Evolutionary conservation across 2,113 vertebrate species (phyloP), one percentile per base, ranked within the genome.

Genomic region (Pyxicephalus adspersus): DNA sequence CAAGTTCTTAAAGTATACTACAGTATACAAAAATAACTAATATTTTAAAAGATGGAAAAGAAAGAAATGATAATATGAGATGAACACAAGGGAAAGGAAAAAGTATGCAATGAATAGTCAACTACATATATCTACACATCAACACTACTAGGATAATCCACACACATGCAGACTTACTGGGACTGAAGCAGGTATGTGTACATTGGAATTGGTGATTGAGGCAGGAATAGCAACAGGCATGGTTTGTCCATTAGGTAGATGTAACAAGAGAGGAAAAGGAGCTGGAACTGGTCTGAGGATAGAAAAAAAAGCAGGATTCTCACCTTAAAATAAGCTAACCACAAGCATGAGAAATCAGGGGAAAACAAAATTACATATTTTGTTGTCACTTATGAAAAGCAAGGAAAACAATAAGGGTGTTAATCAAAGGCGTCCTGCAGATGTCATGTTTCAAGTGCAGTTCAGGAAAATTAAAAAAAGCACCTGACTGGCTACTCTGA

Each of bases 221-320:
- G 97, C 96, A 89, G 98, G 97, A 91, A 99, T 96, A 88, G 97
- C 95, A 83, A 99, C 94, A 85, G 98, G 97, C 97, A 98, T 96
- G 86, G 97, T 98, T 90, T 99, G 97, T 91, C 97, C 96, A 86
- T 98, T 98, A 88, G 96, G 96, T 89, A 99, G 95, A 95, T 99
- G 98, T 89, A 99, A 94, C 77, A 99, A 94, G 88, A 99, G 94
- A 80, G 98, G 98, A 92, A 98, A 97, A 86, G 97, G 96, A 87
- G 95, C 97, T 90, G 97, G 94, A 86, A 98, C 95, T 68, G 97
- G 98, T 87, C 98, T 99, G 91, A 90, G 90, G 89, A 92, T 91
- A 89, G 84, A 79, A 92, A 90, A n/a, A 76, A 89, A 89, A 84
- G 86, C 83, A 85, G 85, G 81, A 84, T 83, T 50, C 85, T 17